Base-by-base conservation (phyloP, 2,797 vertebrate species). In the Xerus rutilus region DNA sequence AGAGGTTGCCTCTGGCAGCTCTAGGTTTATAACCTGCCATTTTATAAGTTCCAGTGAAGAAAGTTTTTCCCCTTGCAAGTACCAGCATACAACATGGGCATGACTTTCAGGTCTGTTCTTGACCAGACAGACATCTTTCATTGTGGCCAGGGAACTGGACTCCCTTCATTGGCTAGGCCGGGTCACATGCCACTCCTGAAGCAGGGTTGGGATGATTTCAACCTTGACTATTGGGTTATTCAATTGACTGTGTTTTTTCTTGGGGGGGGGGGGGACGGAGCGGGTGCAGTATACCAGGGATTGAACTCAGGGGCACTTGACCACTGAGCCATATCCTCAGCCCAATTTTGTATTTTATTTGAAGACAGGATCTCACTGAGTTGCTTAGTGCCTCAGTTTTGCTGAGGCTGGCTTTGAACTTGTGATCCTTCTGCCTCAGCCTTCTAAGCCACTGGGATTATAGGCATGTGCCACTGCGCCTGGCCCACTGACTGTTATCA, bases 21-120 rank as follows among this genome's bases (percentile, higher is more conserved):
- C 49, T 82, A 70, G 23, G n/a, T 73, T 92, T 95, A 21, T 5
- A 96, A 7, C n/a, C 57, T 95, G 59, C 30, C 4, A 3, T 90
- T 94, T 83, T 82, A 21, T 79, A 62, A 87, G 54, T 54, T 52
- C 23, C 86, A 79, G 7, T 52, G 57, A 83, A 90, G 67, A 73
- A 59, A 67, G 4, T 20, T 81, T 81, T 78, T 21, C 43, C n/a
- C n/a, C 69, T n/a, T 72, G 28, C 18, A 92, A 92, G 21, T 93
- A 87, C 30, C 73, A 35, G 39, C 39, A 62, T 32, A 90, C 88
- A 30, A 43, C 20, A 18, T 23, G 17, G 32, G 9, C 62, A 17
- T 57, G 57, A 69, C 78, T 97, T 96, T 95, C 39, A 78, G 57
- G 69, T 84, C 32, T 10, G 20, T 86, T 86, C 73, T 85, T 64